A percentile compares a stretch with the other conserved stretches of the same genome.
These are phyloP conservation scores for Dreissena polymorpha DNA, from an alignment of 1,140 invertebrate genomes.

Conservation along the genomic window DNA sequence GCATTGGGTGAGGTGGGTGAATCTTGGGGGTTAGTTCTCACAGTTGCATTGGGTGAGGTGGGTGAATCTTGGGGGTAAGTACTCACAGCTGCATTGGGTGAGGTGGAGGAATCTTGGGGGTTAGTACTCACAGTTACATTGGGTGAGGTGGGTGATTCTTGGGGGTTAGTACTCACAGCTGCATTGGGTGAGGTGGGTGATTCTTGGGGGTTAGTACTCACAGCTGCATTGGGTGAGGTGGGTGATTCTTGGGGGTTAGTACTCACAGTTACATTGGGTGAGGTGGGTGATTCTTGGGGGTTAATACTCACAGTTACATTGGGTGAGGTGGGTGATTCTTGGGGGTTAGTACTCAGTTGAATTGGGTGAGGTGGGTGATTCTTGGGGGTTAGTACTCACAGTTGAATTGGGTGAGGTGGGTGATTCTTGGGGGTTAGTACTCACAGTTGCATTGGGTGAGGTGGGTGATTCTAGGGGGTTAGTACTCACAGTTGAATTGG, in stretches of 20 bases:
- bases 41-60: conserved; percentile 38
- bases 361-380: conserved; percentile 49
- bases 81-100: conserved; percentile 40
- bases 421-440: conserved; percentile 30
- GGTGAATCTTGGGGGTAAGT: conserved; percentile 37
- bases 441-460: conserved; percentile 46
- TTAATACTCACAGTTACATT: conserved; percentile 33
- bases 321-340: conserved; percentile 47
- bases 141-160: conserved; percentile 47
- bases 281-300: conserved; percentile 40
- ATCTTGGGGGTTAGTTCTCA: conserved; percentile 30
- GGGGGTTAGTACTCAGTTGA: conserved; percentile 17
- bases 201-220: conserved; percentile 32
- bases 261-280: conserved; percentile 39
- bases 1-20: conserved; percentile 46
- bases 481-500: conserved; percentile 34
- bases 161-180: conserved; percentile 31
- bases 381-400: conserved; percentile 31
- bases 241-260: conserved; percentile 40
- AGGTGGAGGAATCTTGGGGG: conserved; percentile 36
- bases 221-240: conserved; percentile 38
- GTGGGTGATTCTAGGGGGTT: conserved; percentile 36
- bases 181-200: conserved; percentile 46
- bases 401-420: conserved; percentile 41
- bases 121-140: conserved; percentile 37